These are phyloP conservation scores for Agriopis marginaria DNA, from an alignment of 2,888 invertebrate genomes.

Conservation along the genomic window DNA sequence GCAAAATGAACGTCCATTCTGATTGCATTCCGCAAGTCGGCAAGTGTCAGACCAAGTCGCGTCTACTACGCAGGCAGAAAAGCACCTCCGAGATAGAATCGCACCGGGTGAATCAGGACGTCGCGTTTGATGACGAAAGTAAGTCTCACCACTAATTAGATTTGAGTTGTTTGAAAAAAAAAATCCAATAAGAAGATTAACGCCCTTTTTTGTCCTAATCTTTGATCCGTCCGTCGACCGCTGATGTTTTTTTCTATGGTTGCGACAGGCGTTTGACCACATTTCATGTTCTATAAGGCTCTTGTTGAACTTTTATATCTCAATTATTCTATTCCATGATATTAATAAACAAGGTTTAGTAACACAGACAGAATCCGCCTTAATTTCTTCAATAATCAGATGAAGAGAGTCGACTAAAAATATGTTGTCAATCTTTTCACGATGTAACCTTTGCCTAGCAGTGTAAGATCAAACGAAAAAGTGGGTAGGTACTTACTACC, in stretches of 20 bases:
- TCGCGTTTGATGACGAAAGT: slow-evolving; percentile 92
- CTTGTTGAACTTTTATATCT: background rate
- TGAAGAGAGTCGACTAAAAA: too few relatives aligned
- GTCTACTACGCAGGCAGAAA: slow-evolving; percentile 94
- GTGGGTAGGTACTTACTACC: background rate
- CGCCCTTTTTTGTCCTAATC: background rate
- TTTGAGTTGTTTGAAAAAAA: background rate
- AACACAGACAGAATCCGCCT: too few relatives aligned
- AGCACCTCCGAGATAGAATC: slow-evolving; percentile 94
- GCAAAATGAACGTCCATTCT: slow-evolving; percentile 96
- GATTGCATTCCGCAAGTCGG: slow-evolving; percentile 94
- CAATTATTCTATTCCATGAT: too few relatives aligned
- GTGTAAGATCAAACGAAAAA: background rate
- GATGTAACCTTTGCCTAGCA: background rate
- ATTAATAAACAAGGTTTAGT: background rate
- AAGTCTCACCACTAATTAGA: slow-evolving; percentile 69
- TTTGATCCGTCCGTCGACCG: background rate
- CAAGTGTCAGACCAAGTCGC: slow-evolving; percentile 94
- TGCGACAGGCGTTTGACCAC: too few relatives aligned
- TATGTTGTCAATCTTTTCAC: background rate
- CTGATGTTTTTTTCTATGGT: background rate
- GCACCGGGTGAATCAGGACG: slow-evolving; percentile 86
- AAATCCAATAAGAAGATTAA: too few relatives aligned
- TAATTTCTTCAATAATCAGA: background rate
- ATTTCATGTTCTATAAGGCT: too few relatives aligned